phyloP scores from a whole-genome alignment of 2,113 vertebrate genomes.

The Eptesicus fuscus region DNA sequence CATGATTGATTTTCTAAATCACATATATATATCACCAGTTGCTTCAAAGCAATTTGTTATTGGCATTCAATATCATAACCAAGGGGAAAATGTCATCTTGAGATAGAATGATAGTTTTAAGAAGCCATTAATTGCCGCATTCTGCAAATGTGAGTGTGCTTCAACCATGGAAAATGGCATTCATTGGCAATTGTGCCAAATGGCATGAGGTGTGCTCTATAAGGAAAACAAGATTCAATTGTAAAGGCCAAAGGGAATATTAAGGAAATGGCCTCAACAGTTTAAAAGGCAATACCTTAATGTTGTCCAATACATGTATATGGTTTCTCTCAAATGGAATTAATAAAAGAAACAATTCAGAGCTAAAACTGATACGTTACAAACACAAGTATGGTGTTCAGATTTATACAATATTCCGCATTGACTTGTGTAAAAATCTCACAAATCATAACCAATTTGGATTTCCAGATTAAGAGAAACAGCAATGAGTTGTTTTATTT shows the following conservation, averaged over 20 bases:
- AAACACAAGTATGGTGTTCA: constrained; percentile 12
- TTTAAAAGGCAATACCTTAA: constrained; percentile 40
- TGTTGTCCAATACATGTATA: neutral
- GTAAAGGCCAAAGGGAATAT: constrained; percentile 31
- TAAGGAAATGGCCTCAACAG: constrained; percentile 43
- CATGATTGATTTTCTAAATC: constrained; percentile 21
- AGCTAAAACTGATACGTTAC: constrained; percentile 4
- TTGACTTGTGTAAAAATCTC: neutral
- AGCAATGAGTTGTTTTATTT: neutral
- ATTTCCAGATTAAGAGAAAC: constrained; percentile 36
- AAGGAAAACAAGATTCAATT: constrained; percentile 35
- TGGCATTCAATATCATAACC: neutral
- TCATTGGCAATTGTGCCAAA: constrained; percentile 40
- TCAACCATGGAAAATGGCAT: neutral
- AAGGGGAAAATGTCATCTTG: constrained; percentile 22
- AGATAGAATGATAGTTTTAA: constrained; percentile 31
- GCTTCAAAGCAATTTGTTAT: constrained; percentile 43
- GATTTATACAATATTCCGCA: neutral
- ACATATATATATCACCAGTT: neutral
- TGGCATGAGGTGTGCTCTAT: neutral
- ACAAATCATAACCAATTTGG: neutral
- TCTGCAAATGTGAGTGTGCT: constrained; percentile 1
- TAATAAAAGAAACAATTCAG: constrained; percentile 33
- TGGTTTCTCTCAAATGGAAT: constrained; percentile 45
- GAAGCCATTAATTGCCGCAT: constrained; percentile 38